These are phyloP conservation scores for Proisotoma minuta DNA, from an alignment of 2,888 invertebrate genomes.

Conservation along the genomic window DNA sequence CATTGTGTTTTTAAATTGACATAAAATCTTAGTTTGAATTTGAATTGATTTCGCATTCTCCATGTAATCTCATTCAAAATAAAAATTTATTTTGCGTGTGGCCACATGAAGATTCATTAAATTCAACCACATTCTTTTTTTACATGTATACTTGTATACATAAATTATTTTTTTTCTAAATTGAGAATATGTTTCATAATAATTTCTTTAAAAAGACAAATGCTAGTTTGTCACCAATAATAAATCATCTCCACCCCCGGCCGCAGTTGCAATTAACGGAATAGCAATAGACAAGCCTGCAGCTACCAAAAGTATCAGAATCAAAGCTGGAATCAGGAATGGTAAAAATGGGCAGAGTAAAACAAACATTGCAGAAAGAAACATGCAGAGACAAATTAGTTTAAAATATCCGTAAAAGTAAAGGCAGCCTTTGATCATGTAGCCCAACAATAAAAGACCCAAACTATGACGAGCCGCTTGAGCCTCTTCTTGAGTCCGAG, in stretches of 20 bases:
- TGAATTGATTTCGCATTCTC: too few species aligned
- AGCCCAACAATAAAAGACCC: background rate
- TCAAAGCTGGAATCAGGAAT: slow-evolving; percentile 16
- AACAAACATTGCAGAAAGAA: slow-evolving; percentile 14
- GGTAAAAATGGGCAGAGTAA: slow-evolving; percentile 15
- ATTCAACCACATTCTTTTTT: too few species aligned
- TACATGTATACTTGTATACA: too few species aligned
- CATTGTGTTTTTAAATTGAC: too few species aligned
- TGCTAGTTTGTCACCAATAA: background rate
- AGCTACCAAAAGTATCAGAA: slow-evolving; percentile 13
- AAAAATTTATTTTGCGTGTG: too few species aligned
- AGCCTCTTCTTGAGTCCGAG: too few species aligned
- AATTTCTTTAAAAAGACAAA: too few species aligned
- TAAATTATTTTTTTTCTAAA: too few species aligned
- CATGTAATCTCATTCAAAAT: too few species aligned
- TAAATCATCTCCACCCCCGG: background rate
- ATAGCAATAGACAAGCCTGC: slow-evolving; percentile 7
- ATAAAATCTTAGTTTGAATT: too few species aligned
- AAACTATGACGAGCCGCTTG: background rate
- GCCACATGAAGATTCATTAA: too few species aligned
- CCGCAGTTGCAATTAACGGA: background rate
- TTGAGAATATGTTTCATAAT: too few species aligned
- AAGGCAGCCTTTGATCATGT: background rate
- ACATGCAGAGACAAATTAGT: slow-evolving; percentile 19
- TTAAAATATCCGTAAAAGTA: slow-evolving; percentile 7